These are phyloP conservation scores for Plodia interpunctella DNA, from an alignment of 1,140 invertebrate genomes.

Conservation along the genomic window DNA sequence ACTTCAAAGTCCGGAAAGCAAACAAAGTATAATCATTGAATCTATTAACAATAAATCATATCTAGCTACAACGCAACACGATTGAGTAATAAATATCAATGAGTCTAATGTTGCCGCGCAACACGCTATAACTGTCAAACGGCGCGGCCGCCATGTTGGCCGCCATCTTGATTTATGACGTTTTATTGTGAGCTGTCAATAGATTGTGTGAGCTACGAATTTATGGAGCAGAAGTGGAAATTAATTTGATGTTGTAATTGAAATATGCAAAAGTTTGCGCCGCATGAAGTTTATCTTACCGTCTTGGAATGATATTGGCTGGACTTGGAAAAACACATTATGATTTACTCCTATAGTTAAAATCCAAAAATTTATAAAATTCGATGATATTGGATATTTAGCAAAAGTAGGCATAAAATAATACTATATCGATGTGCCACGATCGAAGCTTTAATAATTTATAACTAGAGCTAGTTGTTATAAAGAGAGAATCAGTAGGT, in stretches of 20 bases:
- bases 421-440: no score
- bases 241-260: conserved; percentile 3
- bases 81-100: conserved; percentile 74
- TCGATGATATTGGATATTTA: no score
- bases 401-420: no score
- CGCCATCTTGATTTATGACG: conserved; percentile 65
- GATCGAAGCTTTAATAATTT: no score
- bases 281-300: neutral
- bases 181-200: conserved; percentile 64
- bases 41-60: conserved; percentile 68
- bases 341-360: no score
- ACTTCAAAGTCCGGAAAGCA: conserved; percentile 3
- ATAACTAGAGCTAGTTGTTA: no score
- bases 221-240: neutral
- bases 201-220: conserved; percentile 27
- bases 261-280: neutral
- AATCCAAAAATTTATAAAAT: no score
- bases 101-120: conserved; percentile 65
- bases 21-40: conserved; percentile 59
- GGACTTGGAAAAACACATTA: no score
- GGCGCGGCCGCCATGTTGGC: conserved; percentile 55
- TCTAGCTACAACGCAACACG: conserved; percentile 45
- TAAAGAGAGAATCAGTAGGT: no score
- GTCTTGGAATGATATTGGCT: neutral
- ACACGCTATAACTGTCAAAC: conserved; percentile 65